These are phyloP conservation scores for Matsumurasca onukii DNA, from an alignment of 1,140 invertebrate species.

Conservation along the genomic window DNA sequence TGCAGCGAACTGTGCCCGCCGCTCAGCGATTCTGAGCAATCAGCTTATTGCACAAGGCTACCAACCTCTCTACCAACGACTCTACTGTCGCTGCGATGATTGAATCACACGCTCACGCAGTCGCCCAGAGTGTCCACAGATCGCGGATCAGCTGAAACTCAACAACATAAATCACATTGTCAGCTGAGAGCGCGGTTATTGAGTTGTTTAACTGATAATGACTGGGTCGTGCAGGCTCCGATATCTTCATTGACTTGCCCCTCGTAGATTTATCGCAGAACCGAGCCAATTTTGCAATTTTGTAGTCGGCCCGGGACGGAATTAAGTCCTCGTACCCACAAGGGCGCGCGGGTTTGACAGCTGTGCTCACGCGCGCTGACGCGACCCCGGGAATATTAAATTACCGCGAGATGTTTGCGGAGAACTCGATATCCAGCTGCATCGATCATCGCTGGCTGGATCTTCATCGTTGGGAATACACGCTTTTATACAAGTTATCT, in stretches of 20 bases:
- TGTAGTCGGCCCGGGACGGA: constrained; percentile 4
- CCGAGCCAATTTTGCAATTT: constrained; percentile 23
- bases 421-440: too few relatives aligned
- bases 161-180: too few relatives aligned
- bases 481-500: too few relatives aligned
- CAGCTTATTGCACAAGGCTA: not conserved
- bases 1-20: too few relatives aligned
- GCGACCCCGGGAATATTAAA: too few relatives aligned
- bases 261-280: constrained; percentile 10
- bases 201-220: constrained; percentile 26
- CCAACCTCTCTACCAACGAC: not conserved
- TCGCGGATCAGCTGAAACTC: not conserved
- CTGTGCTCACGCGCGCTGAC: too few relatives aligned
- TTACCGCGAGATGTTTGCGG: too few relatives aligned
- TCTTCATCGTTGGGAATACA: too few relatives aligned
- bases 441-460: too few relatives aligned
- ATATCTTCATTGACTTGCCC: constrained; percentile 25
- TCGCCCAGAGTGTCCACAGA: constrained; percentile 12
- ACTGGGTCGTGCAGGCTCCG: constrained; percentile 12
- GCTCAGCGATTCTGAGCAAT: not conserved
- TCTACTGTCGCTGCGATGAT: not conserved
- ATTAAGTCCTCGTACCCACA: constrained; percentile 13
- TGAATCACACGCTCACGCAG: not conserved
- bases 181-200: constrained; percentile 13
- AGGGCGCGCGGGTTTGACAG: too few relatives aligned